Evolutionary conservation across 1,140 invertebrate species (phyloP).

Genomic region (Drosophila saltans): DNA sequence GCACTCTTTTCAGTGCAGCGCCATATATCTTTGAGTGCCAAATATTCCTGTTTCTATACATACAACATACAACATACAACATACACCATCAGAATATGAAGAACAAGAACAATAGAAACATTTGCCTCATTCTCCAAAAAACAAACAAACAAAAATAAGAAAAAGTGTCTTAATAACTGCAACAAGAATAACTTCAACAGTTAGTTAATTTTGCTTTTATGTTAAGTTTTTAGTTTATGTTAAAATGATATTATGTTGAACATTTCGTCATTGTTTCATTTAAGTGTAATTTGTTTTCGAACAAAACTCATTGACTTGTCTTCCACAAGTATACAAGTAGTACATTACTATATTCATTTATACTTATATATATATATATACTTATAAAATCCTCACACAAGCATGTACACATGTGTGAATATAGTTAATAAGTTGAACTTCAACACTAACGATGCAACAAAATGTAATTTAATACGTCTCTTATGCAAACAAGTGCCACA

Average conservation of each 20-base stretch:
- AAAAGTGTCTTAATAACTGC: constrained; percentile 65
- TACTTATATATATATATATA: constrained; percentile 29
- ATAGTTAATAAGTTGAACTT: constrained; percentile 16
- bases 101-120: constrained; percentile 40
- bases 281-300: constrained; percentile 50
- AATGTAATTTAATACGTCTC: constrained; percentile 45
- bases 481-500: constrained; percentile 77
- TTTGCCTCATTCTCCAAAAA: constrained; percentile 67
- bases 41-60: constrained; percentile 47
- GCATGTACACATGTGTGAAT: background rate
- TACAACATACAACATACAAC: background rate
- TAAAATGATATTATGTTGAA: constrained; percentile 79
- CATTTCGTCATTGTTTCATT: constrained; percentile 67
- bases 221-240: constrained; percentile 65
- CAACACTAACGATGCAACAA: constrained; percentile 11
- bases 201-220: constrained; percentile 36
- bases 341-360: constrained; percentile 31
- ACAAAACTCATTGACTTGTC: constrained; percentile 57
- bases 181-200: constrained; percentile 44
- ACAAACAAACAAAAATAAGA: constrained; percentile 56
- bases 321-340: constrained; percentile 59
- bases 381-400: no score
- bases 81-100: background rate
- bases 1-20: constrained; percentile 45
- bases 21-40: constrained; percentile 59